Base-by-base conservation (phyloP, 2,888 invertebrate species). In the Melinaea menophilus region DNA sequence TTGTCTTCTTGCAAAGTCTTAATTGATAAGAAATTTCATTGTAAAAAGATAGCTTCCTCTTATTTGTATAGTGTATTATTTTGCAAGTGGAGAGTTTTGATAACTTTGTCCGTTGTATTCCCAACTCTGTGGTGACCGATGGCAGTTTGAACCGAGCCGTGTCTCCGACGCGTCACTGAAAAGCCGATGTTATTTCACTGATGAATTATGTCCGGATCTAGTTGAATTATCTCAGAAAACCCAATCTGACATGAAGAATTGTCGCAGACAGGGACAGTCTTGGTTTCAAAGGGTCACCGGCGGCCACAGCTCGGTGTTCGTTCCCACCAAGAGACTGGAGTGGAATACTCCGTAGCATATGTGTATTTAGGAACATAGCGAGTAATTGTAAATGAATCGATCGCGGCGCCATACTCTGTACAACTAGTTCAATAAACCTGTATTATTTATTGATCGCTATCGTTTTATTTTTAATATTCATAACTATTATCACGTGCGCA, bases 371-470 rank as follows among this genome's bases (percentile, higher is more conserved):
- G 72, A 69, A 69, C 57, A 54, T 71, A 61, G 62, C 61, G 61
- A 60, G 35, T 68, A 68, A 65, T 58, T 64, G 64, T 70, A 62
- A 61, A 62, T 13, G 55, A 58, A 65, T 59, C 58, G 64, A 65
- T 67, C 67, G 61, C 71, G 60, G 68, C 64, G 71, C 71, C 71
- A 67, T 72, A 73, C 72, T 75, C 72, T 80, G 81, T 81, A 80
- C 78, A 74, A 79, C 72, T 76, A 76, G 69, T 72, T 75, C 77
- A 82, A 78, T 85, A 86, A 79, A 86, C 84, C 78, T 82, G 77
- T 81, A 84, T 77, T 85, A 85, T 86, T 86, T 86, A 86, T 86
- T 84, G 80, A 83, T 64, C 59, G 59, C 57, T 13, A 13, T 55
- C 47, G 65, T 79, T 78, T 79, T 70, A 71, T 71, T 75, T 67